A percentile compares a stretch with the other conserved stretches of the same genome.
Conservation (phyloP, 2,113 vertebrate genomes). For the Cyanoderma ruficeps region DNA sequence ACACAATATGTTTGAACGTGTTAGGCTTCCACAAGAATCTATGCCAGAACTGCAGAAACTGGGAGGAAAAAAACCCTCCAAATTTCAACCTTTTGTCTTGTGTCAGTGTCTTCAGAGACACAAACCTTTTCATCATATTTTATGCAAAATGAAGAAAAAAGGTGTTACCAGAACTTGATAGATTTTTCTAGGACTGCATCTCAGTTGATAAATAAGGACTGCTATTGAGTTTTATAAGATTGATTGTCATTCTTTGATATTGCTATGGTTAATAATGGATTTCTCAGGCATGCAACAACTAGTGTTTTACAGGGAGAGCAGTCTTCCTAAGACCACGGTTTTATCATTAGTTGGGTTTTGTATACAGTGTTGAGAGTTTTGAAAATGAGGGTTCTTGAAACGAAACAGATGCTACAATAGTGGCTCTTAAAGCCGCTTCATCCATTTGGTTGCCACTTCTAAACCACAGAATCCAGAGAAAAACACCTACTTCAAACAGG, state of each 20-base stretch:
- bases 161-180: neutral
- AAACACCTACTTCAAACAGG: neutral
- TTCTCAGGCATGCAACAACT: neutral
- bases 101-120: neutral
- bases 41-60: conserved; percentile 35
- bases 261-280: neutral
- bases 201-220: neutral
- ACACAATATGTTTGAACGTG: conserved; percentile 35
- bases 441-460: neutral
- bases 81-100: neutral
- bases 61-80: fast-evolving
- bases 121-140: neutral
- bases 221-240: neutral
- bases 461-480: neutral
- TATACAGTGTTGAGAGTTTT: neutral
- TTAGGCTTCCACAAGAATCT: neutral
- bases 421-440: neutral
- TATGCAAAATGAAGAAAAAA: conserved; percentile 9
- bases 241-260: neutral
- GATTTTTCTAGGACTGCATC: neutral
- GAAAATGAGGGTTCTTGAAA: neutral
- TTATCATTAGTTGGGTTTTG: neutral
- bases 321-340: neutral
- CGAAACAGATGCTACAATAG: neutral
- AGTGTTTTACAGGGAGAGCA: neutral